phyloP scores from a whole-genome alignment of 2,797 vertebrate species.

The Staurois parvus region DNA sequence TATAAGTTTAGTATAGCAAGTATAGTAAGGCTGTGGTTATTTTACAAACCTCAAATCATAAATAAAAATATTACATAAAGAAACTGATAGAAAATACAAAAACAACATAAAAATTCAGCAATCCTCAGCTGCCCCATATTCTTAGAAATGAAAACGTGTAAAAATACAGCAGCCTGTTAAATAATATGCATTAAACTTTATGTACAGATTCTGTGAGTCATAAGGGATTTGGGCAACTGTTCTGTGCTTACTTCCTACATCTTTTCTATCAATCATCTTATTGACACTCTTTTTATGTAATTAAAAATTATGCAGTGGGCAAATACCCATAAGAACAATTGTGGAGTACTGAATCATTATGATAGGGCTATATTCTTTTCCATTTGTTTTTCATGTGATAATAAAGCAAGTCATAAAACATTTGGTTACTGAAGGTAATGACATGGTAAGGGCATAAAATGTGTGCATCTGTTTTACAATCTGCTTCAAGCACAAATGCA shows the following conservation, averaged over 20 bases:
- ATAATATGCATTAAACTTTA: conserved; percentile 36
- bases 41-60: neutral
- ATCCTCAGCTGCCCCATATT: neutral
- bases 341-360: conserved; percentile 55
- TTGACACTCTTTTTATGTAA: conserved; percentile 54
- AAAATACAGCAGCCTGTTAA: conserved; percentile 6
- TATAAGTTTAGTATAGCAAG: neutral
- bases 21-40: neutral
- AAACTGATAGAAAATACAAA: neutral
- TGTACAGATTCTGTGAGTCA: conserved; percentile 11
- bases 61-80: neutral
- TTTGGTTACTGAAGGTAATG: conserved; percentile 60
- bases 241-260: conserved; percentile 41
- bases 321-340: conserved; percentile 57
- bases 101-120: neutral
- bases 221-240: conserved; percentile 39
- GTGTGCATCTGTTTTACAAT: conserved; percentile 57
- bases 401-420: conserved; percentile 59
- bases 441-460: conserved; percentile 55
- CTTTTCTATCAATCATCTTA: conserved; percentile 36
- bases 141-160: neutral
- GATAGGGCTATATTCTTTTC: conserved; percentile 59
- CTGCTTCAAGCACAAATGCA: conserved; percentile 54
- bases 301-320: conserved; percentile 58
- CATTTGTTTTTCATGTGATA: conserved; percentile 59